These are phyloP conservation scores for Corythornis madagascariensis DNA, from an alignment of 2,113 vertebrate genomes.

Conservation along the genomic window DNA sequence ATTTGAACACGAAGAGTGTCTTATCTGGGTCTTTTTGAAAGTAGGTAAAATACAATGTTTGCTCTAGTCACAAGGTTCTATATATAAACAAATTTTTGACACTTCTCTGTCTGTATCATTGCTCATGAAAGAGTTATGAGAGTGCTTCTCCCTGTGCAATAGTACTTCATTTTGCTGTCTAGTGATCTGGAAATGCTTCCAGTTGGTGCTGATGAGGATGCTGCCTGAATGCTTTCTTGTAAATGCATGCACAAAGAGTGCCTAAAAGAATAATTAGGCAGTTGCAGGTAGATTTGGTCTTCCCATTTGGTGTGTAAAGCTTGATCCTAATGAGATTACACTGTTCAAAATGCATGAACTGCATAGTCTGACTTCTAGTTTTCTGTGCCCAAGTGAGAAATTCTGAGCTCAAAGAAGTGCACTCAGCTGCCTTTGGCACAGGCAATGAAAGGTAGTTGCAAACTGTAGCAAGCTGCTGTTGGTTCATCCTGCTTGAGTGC, in stretches of 20 bases:
- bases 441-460: background rate
- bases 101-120: background rate
- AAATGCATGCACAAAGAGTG: background rate
- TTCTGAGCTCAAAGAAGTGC: fast-evolving
- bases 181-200: background rate
- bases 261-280: background rate
- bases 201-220: background rate
- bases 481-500: background rate
- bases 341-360: background rate
- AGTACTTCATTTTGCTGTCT: background rate
- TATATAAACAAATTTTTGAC: background rate
- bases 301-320: background rate
- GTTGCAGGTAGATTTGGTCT: background rate
- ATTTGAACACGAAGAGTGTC: background rate
- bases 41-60: background rate
- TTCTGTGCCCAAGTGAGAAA: background rate
- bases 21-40: background rate
- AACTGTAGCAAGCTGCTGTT: background rate
- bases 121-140: background rate
- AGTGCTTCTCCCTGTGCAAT: background rate
- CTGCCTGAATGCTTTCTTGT: background rate
- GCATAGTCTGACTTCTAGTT: background rate
- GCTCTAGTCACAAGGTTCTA: background rate
- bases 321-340: background rate
- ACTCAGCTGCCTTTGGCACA: fast-evolving